These are phyloP conservation scores for Orgyia antiqua DNA, from an alignment of 2,888 invertebrate genomes.

Conservation along the genomic window DNA sequence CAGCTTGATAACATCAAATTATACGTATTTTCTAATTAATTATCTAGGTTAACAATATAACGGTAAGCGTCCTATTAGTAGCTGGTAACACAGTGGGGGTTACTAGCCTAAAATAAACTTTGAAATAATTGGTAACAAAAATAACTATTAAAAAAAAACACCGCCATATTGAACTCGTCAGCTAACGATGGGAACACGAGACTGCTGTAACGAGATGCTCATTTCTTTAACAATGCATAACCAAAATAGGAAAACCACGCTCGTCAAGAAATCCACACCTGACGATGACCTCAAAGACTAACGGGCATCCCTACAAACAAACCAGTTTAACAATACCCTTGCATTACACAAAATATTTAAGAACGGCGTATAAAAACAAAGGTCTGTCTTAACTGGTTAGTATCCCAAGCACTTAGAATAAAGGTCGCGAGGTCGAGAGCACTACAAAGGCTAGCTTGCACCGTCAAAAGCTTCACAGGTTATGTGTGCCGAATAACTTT, in stretches of 20 bases:
- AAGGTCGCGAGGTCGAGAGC: slow-evolving; percentile 70
- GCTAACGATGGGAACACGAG: slow-evolving; percentile 35
- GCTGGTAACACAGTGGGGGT: not conserved
- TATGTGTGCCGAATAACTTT: slow-evolving; percentile 70
- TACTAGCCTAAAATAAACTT: slow-evolving; percentile 12
- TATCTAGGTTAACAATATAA: slow-evolving; percentile 6
- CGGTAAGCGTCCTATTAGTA: not conserved
- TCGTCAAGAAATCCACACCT: slow-evolving; percentile 73
- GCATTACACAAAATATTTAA: slow-evolving; percentile 7
- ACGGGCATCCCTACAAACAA: slow-evolving; percentile 55
- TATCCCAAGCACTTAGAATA: slow-evolving; percentile 57
- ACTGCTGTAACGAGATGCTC: slow-evolving; percentile 44
- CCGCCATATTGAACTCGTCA: slow-evolving; percentile 18
- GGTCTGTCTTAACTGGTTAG: slow-evolving; percentile 40
- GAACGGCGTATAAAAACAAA: slow-evolving; percentile 11
- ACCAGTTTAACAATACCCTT: slow-evolving; percentile 14
- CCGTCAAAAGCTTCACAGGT: slow-evolving; percentile 47
- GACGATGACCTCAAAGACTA: slow-evolving; percentile 66
- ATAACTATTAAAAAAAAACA: slow-evolving; percentile 7
- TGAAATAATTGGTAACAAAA: slow-evolving; percentile 5
- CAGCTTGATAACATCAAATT: slow-evolving; percentile 1
- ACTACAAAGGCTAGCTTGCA: slow-evolving; percentile 56
- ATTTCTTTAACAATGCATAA: slow-evolving; percentile 56
- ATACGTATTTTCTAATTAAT: slow-evolving; percentile 6
- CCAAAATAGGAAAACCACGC: slow-evolving; percentile 66